Evolutionary conservation across 2,113 vertebrate genomes (phyloP), one percentile per base, ranked within the genome.

Genomic region (Callochromis pleurospilus): DNA sequence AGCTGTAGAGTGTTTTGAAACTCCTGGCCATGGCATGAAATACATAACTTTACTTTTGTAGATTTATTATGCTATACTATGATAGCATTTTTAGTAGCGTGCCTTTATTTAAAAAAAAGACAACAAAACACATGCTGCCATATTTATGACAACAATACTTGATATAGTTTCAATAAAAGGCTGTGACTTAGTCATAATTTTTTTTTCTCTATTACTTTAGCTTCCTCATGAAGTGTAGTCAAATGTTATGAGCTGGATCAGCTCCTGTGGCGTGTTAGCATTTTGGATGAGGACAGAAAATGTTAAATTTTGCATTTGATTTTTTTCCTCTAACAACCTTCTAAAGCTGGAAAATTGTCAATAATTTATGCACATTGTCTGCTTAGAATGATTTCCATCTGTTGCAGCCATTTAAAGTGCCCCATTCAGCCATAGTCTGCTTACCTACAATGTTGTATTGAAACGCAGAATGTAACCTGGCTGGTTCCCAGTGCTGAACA

Each of bases 401-500:
- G 86, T 73, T 68, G 47, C 9, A 81, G 68, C 9, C 15, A 55
- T 70, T 73, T 12, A 51, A 54, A 80, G 19, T 42, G 21, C 36
- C 38, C 54, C 42, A 58, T 38, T n/a, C 68, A 81, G 45, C 68
- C 11, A 2, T 45, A 77, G n/a, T 83, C 54, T 75, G 31, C 40
- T 21, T 79, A 11, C 45, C 51, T 4, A 55, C 73, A 45, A 84
- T 80, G 65, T 81, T 91, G 79, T 79, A 58, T 85, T 79, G 68
- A 88, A 87, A 33, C 31, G 17, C 79, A 68, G 55, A 14, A 58
- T 90, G 85, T 85, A 93, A 93, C 92, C 89, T 93, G 88, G 86
- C 90, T 75, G 88, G 82, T 86, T 92, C 83, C 85, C 92, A 86
- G 84, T 81, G 82, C 24, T 86, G 89, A 95, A 84, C 95, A 95